Evolutionary conservation across 2,888 invertebrate species (phyloP).

Genomic region (Eupithecia exiguata): DNA sequence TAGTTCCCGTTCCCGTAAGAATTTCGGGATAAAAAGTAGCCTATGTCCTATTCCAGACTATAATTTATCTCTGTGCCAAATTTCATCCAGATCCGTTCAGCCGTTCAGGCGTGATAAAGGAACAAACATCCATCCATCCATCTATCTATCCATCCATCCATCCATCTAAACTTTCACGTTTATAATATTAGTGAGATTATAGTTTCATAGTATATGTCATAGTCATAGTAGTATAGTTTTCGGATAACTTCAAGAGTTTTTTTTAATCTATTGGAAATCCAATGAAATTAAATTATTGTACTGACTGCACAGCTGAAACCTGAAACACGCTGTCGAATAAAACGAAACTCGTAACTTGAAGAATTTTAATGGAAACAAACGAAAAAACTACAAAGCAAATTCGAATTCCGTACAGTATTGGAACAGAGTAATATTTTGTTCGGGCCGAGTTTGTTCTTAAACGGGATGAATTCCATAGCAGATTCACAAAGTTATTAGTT

Average conservation of each 20-base stretch:
- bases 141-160: too few relatives aligned
- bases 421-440: conserved; percentile 54
- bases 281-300: conserved; percentile 23
- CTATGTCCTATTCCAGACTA: too few relatives aligned
- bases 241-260: neutral
- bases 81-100: too few relatives aligned
- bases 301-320: conserved; percentile 56
- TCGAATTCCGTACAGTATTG: conserved; percentile 60
- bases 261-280: neutral
- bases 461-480: conserved; percentile 7
- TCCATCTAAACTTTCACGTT: too few relatives aligned
- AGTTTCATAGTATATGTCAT: too few relatives aligned
- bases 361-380: conserved; percentile 67
- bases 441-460: conserved; percentile 16
- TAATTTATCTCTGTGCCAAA: too few relatives aligned
- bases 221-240: too few relatives aligned
- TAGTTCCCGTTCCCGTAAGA: too few relatives aligned
- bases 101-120: too few relatives aligned
- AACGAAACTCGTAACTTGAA: conserved; percentile 55
- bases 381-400: conserved; percentile 59
- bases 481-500: neutral
- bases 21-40: too few relatives aligned
- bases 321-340: conserved; percentile 46
- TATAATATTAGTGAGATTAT: too few relatives aligned
- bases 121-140: too few relatives aligned